Conservation (phyloP, 1,140 invertebrate genomes). For the Polypedilum pembai region DNA sequence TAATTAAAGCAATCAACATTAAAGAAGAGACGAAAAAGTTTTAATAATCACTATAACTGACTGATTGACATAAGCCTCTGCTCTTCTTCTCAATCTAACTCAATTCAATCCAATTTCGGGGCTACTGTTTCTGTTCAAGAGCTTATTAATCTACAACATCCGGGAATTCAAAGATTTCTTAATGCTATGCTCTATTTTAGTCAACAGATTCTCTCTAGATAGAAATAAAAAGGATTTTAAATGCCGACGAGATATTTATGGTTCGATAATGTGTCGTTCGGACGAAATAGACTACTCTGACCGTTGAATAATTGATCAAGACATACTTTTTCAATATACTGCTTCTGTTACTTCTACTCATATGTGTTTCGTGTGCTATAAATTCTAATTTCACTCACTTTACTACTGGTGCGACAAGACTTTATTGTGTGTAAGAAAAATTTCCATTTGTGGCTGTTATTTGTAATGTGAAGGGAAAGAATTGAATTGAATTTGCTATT, state of each 20-base stretch:
- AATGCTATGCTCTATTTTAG: too few species aligned
- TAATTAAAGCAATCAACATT: background rate
- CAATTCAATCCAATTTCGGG: background rate
- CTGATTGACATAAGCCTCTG: background rate
- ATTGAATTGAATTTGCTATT: background rate
- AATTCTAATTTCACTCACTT: background rate
- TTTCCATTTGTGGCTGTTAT: background rate
- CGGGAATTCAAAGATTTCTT: background rate
- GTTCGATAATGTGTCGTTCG: background rate
- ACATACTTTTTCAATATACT: background rate
- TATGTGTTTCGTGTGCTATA: background rate
- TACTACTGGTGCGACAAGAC: background rate
- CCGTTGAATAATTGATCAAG: conserved; percentile 13
- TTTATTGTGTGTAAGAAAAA: background rate
- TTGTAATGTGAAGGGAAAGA: background rate
- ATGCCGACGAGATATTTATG: background rate
- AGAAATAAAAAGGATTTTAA: background rate
- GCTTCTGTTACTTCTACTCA: too few species aligned
- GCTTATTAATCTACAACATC: conserved; percentile 11
- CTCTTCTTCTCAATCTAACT: conserved; percentile 10
- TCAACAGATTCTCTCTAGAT: background rate
- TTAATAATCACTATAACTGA: too few species aligned
- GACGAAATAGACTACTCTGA: background rate
- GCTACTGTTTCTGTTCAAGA: background rate
- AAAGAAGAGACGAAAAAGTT: too few species aligned